A percentile compares a stretch with the other conserved stretches of the same genome.
Evolutionary conservation across 2,797 vertebrate species (phyloP).

Genomic region (Phataginus tetradactyla): DNA sequence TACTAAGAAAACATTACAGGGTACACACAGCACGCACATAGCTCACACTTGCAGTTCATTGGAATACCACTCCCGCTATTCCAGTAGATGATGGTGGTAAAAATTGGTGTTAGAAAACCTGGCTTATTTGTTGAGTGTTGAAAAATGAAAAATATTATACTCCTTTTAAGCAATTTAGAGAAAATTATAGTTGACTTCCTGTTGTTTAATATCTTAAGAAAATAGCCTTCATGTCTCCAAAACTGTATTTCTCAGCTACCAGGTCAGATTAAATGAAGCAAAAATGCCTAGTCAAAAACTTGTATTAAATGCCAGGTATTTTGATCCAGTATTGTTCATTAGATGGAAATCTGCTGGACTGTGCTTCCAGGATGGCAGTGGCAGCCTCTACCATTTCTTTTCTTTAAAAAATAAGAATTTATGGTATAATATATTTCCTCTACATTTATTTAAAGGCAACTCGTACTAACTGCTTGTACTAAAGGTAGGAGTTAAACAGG

Average conservation of each 20-base stretch:
- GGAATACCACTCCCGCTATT: not conserved
- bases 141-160: not conserved
- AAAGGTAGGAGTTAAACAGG: not conserved
- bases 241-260: not conserved
- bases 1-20: not conserved
- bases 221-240: not conserved
- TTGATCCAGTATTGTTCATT: not conserved
- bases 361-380: not conserved
- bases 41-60: not conserved
- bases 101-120: not conserved
- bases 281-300: not conserved
- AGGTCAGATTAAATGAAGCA: not conserved
- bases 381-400: not conserved
- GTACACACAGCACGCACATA: not conserved
- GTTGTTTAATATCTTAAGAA: not conserved
- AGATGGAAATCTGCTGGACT: not conserved
- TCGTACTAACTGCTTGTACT: not conserved
- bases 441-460: not conserved
- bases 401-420: not conserved
- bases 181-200: not conserved
- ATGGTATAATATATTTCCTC: not conserved
- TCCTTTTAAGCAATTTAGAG: not conserved
- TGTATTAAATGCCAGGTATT: not conserved
- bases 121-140: not conserved
- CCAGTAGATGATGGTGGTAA: not conserved